A percentile compares a stretch with the other conserved stretches of the same genome.
These are phyloP conservation scores for Epinephelus fuscoguttatus DNA, from an alignment of 2,113 vertebrate genomes.

Conservation along the genomic window DNA sequence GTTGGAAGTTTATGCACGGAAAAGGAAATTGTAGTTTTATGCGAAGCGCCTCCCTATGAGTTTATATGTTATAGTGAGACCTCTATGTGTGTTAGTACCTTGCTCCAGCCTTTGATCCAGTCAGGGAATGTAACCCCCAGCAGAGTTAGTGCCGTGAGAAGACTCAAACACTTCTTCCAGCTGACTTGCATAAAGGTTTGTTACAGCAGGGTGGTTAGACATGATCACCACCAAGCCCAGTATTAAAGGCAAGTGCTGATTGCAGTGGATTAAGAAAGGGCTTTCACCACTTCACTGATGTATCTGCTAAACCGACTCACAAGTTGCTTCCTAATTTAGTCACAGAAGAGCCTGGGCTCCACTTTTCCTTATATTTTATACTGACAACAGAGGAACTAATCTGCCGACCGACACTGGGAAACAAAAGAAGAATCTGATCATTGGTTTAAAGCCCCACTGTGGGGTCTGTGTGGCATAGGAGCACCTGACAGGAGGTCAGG, in stretches of 20 bases:
- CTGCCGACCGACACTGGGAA: background rate
- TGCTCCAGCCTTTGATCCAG: background rate
- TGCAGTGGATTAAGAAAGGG: background rate
- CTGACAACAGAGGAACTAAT: slow-evolving; percentile 14
- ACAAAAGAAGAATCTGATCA: slow-evolving; percentile 14
- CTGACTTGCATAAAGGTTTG: slow-evolving; percentile 50
- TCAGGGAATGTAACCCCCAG: background rate
- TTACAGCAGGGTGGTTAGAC: background rate
- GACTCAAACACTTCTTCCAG: background rate
- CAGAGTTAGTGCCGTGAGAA: slow-evolving; percentile 4
- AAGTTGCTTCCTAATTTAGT: background rate
- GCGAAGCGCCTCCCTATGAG: background rate
- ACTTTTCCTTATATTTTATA: background rate
- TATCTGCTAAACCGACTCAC: background rate
- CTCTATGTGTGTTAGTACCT: slow-evolving; percentile 9
- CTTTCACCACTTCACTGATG: slow-evolving; percentile 2
- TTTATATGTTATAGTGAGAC: background rate
- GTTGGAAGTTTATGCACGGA: background rate
- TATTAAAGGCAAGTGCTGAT: slow-evolving; percentile 13
- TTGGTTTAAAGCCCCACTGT: slow-evolving; percentile 34
- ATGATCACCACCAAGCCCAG: background rate
- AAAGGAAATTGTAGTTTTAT: background rate
- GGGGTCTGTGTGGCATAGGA: slow-evolving; percentile 23
- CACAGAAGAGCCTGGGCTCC: background rate
- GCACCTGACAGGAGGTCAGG: slow-evolving; percentile 31